These are phyloP conservation scores for Nephotettix cincticeps DNA, from an alignment of 1,140 invertebrate species.

Conservation along the genomic window DNA sequence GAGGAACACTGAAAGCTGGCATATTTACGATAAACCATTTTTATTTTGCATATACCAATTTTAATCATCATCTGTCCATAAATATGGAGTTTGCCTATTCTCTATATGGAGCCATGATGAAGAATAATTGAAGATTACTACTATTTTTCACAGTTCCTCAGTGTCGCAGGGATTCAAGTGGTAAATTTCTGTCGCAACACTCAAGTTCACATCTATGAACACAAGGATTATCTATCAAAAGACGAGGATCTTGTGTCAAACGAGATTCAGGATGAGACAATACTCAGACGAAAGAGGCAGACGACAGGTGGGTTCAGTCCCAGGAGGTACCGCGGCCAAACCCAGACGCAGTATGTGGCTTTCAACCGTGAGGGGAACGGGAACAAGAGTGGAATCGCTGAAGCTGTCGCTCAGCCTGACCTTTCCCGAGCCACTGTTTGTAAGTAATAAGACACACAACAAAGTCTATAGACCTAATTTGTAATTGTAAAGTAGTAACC, in stretches of 20 bases:
- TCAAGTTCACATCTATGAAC: conserved; percentile 12
- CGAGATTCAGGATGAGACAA: background rate
- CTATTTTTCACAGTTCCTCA: conserved; percentile 9
- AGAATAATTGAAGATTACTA: no score
- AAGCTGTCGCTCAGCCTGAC: conserved; percentile 70
- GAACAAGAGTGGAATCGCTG: conserved; percentile 69
- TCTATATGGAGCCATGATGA: no score
- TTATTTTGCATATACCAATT: no score
- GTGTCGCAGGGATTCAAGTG: conserved; percentile 8
- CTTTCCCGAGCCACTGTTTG: conserved; percentile 72
- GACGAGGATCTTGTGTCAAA: background rate
- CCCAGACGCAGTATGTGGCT: conserved; percentile 78
- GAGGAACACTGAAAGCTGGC: no score
- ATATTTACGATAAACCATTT: no score
- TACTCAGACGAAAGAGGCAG: background rate
- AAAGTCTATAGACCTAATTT: no score
- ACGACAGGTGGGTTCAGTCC: background rate
- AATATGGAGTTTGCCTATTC: no score
- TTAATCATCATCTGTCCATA: no score
- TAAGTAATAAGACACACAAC: no score
- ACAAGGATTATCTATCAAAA: background rate
- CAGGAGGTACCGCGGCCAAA: conserved; percentile 62
- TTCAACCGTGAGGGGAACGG: conserved; percentile 54
- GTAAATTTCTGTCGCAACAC: conserved; percentile 23
- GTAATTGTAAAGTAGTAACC: no score